Evolutionary conservation across 1,140 invertebrate species (phyloP).

Genomic region (Phthorimaea operculella): DNA sequence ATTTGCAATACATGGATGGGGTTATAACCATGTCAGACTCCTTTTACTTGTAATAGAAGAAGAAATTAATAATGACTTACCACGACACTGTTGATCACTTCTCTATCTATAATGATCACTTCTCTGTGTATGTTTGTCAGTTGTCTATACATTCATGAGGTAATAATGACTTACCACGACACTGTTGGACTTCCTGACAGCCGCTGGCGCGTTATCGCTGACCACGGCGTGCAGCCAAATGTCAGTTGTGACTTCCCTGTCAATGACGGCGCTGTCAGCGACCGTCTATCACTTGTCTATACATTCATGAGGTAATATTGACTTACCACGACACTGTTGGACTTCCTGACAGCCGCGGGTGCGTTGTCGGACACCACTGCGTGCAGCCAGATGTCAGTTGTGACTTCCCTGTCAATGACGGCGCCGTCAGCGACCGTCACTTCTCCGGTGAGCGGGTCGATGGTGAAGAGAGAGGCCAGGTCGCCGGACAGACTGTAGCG

Average conservation of each 20-base stretch:
- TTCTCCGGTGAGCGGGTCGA: constrained; percentile 79
- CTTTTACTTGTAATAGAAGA: no score
- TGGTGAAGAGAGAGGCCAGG: constrained; percentile 75
- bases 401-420: constrained; percentile 82
- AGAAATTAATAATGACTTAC: no score
- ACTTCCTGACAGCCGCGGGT: constrained; percentile 73
- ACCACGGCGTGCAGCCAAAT: constrained; percentile 83
- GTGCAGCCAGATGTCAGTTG: constrained; percentile 77
- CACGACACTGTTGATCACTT: no score
- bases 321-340: constrained; percentile 78
- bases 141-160: no score
- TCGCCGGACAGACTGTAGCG: constrained; percentile 83
- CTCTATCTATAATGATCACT: no score
- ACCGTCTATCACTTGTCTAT: no score
- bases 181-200: constrained; percentile 74
- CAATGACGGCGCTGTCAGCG: constrained; percentile 76
- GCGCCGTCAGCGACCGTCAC: constrained; percentile 79
- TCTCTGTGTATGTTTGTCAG: no score
- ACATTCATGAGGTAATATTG: no score
- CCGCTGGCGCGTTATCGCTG: constrained; percentile 79
- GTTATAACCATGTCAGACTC: no score
- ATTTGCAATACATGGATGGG: no score
- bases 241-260: constrained; percentile 79
- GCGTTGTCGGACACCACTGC: constrained; percentile 85
- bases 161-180: constrained; percentile 78